phyloP scores from a whole-genome alignment of 2,888 invertebrate species.

The Unio pictorum region DNA sequence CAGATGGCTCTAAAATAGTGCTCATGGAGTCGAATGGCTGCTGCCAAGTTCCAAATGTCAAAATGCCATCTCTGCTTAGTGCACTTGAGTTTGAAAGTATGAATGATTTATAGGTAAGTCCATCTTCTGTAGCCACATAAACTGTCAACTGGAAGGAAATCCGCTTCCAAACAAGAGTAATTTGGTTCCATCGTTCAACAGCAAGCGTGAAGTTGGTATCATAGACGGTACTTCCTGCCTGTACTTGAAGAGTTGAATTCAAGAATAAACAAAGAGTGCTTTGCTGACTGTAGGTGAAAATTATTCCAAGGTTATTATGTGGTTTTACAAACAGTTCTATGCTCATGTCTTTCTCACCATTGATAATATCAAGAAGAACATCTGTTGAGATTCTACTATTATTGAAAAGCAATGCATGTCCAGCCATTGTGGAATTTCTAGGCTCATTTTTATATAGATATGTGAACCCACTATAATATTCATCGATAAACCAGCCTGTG shows the following conservation, averaged over 20 bases:
- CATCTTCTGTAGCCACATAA: slow-evolving; percentile 6
- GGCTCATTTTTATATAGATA: slow-evolving; percentile 17
- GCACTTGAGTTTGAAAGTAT: not conserved
- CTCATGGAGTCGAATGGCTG: not conserved
- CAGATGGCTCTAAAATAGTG: not conserved
- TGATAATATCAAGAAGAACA: slow-evolving; percentile 19
- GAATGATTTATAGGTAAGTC: not conserved
- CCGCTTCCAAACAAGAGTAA: slow-evolving; percentile 30
- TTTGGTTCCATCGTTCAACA: slow-evolving; percentile 39
- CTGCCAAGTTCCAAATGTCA: slow-evolving; percentile 21
- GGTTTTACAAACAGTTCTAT: slow-evolving; percentile 33
- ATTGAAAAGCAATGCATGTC: slow-evolving; percentile 15
- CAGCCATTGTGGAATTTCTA: slow-evolving; percentile 18
- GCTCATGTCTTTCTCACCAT: slow-evolving; percentile 20
- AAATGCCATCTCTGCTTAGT: slow-evolving; percentile 8
- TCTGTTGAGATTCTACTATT: slow-evolving; percentile 16
- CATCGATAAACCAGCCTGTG: slow-evolving; percentile 15
- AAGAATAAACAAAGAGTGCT: no score
- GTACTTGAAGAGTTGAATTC: slow-evolving; percentile 9
- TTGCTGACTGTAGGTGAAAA: slow-evolving; percentile 14
- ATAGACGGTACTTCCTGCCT: slow-evolving; percentile 11
- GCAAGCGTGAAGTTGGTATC: slow-evolving; percentile 28
- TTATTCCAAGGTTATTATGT: slow-evolving; percentile 15
- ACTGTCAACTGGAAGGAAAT: slow-evolving; percentile 7
- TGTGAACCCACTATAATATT: slow-evolving; percentile 18